phyloP scores from a whole-genome alignment of 2,888 invertebrate genomes.

The Lapara coniferarum region DNA sequence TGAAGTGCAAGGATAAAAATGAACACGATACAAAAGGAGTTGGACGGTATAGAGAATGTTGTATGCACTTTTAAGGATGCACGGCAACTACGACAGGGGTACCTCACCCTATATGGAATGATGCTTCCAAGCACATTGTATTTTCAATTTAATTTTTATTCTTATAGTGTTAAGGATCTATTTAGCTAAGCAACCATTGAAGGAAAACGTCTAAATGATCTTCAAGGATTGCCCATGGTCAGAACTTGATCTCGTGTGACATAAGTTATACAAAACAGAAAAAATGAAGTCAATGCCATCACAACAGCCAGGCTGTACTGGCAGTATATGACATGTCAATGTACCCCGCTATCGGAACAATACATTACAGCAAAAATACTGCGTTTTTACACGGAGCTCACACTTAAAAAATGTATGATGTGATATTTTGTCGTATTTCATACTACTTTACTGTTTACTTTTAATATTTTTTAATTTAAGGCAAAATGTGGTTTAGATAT shows the following conservation, averaged over 20 bases:
- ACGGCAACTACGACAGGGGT: constrained; percentile 44
- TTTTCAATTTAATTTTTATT: not conserved
- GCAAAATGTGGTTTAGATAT: too few relatives aligned
- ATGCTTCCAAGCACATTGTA: not conserved
- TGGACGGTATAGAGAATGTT: constrained; percentile 64
- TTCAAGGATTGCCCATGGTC: not conserved
- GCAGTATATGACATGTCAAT: not conserved
- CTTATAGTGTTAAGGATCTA: not conserved
- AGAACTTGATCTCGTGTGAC: constrained; percentile 23
- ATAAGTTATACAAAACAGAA: constrained; percentile 15
- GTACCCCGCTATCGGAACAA: not conserved
- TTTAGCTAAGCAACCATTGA: not conserved
- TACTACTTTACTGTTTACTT: not conserved
- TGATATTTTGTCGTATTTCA: not conserved
- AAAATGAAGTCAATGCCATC: constrained; percentile 20
- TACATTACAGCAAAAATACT: not conserved
- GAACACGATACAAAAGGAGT: constrained; percentile 67
- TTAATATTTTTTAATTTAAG: not conserved
- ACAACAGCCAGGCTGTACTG: not conserved
- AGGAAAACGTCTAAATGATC: constrained; percentile 21
- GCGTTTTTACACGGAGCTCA: not conserved
- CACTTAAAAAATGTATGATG: not conserved
- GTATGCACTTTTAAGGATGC: constrained; percentile 80
- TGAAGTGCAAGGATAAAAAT: constrained; percentile 41
- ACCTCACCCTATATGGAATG: constrained; percentile 13